Conservation (phyloP, 2,888 invertebrate genomes). For the Ormyrus thymus region DNA sequence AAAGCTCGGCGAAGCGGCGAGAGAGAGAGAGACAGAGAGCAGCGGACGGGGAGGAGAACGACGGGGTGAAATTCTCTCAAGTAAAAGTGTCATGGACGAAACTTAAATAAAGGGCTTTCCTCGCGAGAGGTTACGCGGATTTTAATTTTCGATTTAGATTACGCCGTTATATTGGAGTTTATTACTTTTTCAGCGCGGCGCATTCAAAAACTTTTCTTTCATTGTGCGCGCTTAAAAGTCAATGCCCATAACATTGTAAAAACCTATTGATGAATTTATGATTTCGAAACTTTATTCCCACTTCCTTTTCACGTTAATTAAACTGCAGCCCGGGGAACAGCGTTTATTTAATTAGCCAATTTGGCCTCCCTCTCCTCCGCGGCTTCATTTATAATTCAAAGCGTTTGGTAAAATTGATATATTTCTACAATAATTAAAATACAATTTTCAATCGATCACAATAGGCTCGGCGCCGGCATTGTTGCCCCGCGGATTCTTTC, state of each 20-base stretch:
- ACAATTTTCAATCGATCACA: slow-evolving; percentile 14
- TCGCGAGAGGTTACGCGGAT: slow-evolving; percentile 53
- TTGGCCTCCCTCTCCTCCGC: not conserved
- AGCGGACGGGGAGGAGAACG: not conserved
- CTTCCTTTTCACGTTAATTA: slow-evolving; percentile 44
- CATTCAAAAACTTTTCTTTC: slow-evolving; percentile 48
- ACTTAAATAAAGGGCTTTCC: slow-evolving; percentile 56
- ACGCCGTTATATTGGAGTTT: slow-evolving; percentile 54
- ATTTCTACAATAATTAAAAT: slow-evolving; percentile 19
- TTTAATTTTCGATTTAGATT: slow-evolving; percentile 58
- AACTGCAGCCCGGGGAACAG: slow-evolving; percentile 4
- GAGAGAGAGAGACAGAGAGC: slow-evolving; percentile 1
- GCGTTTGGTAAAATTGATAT: slow-evolving; percentile 10
- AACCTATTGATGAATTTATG: slow-evolving; percentile 53
- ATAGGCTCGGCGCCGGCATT: not conserved
- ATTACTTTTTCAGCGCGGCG: slow-evolving; percentile 47
- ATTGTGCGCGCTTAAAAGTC: slow-evolving; percentile 49
- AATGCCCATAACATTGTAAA: slow-evolving; percentile 42
- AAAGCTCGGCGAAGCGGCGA: slow-evolving; percentile 49
- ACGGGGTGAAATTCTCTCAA: slow-evolving; percentile 29
- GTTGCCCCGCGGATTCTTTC: not conserved
- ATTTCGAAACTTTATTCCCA: slow-evolving; percentile 43
- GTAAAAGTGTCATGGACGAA: slow-evolving; percentile 57
- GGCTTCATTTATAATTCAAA: slow-evolving; percentile 19
- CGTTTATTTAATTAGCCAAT: slow-evolving; percentile 46